These are phyloP conservation scores for Chaetodon trifasciatus DNA, from an alignment of 2,797 vertebrate genomes.

Conservation along the genomic window DNA sequence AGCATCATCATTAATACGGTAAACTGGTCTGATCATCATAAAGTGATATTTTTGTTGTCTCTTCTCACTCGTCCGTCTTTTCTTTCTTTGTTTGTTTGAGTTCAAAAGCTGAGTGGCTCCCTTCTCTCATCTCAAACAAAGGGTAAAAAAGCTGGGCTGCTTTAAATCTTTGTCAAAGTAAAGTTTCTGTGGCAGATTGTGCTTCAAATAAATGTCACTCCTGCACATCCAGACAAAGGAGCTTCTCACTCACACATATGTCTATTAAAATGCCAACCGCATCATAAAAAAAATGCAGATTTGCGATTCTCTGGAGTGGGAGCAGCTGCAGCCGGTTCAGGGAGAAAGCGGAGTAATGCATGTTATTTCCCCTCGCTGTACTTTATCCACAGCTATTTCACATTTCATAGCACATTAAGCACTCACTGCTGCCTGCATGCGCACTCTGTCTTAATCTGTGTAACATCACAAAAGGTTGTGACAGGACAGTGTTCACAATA, in stretches of 20 bases:
- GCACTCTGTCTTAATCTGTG: background rate
- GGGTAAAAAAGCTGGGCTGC: background rate
- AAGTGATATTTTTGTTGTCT: background rate
- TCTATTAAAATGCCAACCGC: constrained; percentile 45
- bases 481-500: background rate
- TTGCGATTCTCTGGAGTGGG: background rate
- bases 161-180: constrained; percentile 1
- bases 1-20: background rate
- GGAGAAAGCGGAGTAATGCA: constrained; percentile 8
- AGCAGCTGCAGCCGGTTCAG: constrained; percentile 17
- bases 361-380: constrained; percentile 7
- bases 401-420: constrained; percentile 14
- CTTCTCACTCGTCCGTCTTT: background rate
- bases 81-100: background rate
- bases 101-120: constrained; percentile 14
- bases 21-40: background rate
- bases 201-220: constrained; percentile 24
- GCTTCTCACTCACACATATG: background rate
- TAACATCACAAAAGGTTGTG: background rate
- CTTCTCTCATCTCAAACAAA: background rate
- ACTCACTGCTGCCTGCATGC: background rate
- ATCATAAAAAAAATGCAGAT: constrained; percentile 1
- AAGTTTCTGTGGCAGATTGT: constrained; percentile 14
- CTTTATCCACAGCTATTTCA: constrained; percentile 12
- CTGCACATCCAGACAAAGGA: background rate